These are phyloP conservation scores for Dryobota labecula DNA, from an alignment of 2,888 invertebrate genomes.

Conservation along the genomic window DNA sequence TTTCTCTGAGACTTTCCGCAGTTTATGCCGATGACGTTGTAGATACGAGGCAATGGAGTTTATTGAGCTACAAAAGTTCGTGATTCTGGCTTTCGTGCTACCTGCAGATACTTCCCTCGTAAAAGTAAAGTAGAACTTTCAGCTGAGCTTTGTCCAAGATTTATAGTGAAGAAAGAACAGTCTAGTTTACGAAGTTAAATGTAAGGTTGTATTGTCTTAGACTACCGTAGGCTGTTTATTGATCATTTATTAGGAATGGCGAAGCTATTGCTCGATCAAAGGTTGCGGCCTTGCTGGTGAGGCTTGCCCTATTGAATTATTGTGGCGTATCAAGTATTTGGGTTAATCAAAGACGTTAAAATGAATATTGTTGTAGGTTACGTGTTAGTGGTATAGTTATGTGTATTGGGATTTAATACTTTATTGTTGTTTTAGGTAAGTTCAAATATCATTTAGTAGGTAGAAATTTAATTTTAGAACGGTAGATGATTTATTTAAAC, in stretches of 20 bases:
- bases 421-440: too few relatives aligned
- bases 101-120: constrained; percentile 46
- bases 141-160: constrained; percentile 55
- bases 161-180: constrained; percentile 45
- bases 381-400: constrained; percentile 14
- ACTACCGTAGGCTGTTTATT: constrained; percentile 11
- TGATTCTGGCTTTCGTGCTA: constrained; percentile 46
- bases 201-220: constrained; percentile 24
- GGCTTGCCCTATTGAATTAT: constrained; percentile 36
- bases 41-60: constrained; percentile 42
- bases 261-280: constrained; percentile 15
- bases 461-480: too few relatives aligned
- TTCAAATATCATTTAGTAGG: too few relatives aligned
- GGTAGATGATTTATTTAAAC: too few relatives aligned
- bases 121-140: constrained; percentile 50
- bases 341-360: constrained; percentile 34
- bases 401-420: neutral
- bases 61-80: constrained; percentile 49
- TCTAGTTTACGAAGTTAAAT: constrained; percentile 28
- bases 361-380: constrained; percentile 29
- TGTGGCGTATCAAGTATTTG: constrained; percentile 38
- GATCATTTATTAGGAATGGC: constrained; percentile 34
- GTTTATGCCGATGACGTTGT: constrained; percentile 25
- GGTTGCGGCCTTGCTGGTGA: constrained; percentile 18
- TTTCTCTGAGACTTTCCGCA: constrained; percentile 5